Evolutionary conservation across 2,113 vertebrate species (phyloP).

Genomic region (Columba livia): DNA sequence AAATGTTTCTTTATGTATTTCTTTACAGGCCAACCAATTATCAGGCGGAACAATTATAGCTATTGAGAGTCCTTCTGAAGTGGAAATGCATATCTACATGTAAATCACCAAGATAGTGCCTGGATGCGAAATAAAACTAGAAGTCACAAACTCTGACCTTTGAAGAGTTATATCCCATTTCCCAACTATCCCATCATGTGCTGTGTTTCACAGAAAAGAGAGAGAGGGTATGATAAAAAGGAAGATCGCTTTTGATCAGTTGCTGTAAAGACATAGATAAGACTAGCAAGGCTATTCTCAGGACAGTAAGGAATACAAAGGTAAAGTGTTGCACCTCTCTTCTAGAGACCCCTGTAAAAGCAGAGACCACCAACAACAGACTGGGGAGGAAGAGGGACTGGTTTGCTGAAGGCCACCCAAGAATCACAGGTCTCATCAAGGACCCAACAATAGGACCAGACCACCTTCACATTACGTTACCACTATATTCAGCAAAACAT

Average conservation of each 20-base stretch:
- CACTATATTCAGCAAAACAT: not conserved
- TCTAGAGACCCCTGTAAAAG: not conserved
- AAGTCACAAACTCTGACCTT: not conserved
- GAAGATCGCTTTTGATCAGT: not conserved
- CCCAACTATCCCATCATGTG: not conserved
- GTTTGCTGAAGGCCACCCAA: not conserved
- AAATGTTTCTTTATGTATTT: not conserved
- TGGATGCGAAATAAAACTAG: not conserved
- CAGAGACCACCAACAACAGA: not conserved
- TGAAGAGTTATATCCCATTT: not conserved
- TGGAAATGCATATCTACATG: not conserved
- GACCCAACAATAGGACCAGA: not conserved
- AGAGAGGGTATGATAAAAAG: not conserved
- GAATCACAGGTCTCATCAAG: not conserved
- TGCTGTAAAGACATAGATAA: not conserved
- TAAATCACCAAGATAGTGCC: not conserved
- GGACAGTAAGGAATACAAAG: not conserved
- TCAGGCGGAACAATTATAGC: not conserved
- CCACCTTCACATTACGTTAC: not conserved
- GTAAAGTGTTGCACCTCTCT: not conserved
- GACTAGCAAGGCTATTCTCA: not conserved
- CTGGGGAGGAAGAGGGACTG: not conserved
- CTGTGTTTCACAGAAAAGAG: not conserved
- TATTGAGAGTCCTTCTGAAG: not conserved
- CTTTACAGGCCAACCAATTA: not conserved